These are phyloP conservation scores for Mycalesis mineus DNA, from an alignment of 2,888 invertebrate genomes.

Conservation along the genomic window DNA sequence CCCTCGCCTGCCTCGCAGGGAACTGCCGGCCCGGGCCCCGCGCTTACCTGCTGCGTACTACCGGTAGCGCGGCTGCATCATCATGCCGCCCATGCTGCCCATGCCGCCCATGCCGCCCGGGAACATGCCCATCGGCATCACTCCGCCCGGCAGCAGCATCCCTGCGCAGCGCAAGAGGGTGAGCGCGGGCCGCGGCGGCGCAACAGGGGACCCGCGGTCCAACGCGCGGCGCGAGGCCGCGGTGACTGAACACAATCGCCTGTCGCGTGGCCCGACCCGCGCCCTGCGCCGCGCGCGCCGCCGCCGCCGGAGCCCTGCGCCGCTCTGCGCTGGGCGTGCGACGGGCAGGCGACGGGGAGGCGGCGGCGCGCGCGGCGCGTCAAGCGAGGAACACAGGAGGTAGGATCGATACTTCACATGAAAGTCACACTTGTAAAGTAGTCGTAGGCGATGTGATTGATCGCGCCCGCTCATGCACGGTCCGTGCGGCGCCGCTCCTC, in stretches of 20 bases:
- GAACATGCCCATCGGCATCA: conserved; percentile 73
- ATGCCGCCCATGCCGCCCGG: conserved; percentile 59
- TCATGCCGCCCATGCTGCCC: conserved; percentile 54
- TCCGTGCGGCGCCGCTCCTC: conserved; percentile 51
- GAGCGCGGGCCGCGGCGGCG: conserved; percentile 22
- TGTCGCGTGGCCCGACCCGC: conserved; percentile 18
- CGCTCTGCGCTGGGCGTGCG: background rate
- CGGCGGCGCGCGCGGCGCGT: conserved; percentile 16
- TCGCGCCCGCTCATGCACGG: conserved; percentile 54
- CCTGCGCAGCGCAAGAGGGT: conserved; percentile 50
- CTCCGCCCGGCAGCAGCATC: conserved; percentile 67
- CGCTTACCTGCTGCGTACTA: conserved; percentile 68
- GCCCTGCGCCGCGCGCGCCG: conserved; percentile 6
- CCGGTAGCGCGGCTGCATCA: conserved; percentile 93
- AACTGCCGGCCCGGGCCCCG: conserved; percentile 76
- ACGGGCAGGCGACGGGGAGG: conserved; percentile 46
- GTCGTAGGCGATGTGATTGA: conserved; percentile 47
- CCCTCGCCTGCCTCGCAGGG: conserved; percentile 71
- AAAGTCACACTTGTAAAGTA: conserved; percentile 71
- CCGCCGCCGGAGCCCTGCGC: conserved; percentile 23
- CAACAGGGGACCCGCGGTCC: conserved; percentile 30
- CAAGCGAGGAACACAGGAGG: conserved; percentile 16
- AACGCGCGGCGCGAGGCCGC: conserved; percentile 21
- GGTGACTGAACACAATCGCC: conserved; percentile 26
- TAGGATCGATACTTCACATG: conserved; percentile 59